A percentile compares a stretch with the other conserved stretches of the same genome.
These are phyloP conservation scores for Aldrovandia affinis DNA, from an alignment of 2,797 vertebrate genomes.

Conservation along the genomic window DNA sequence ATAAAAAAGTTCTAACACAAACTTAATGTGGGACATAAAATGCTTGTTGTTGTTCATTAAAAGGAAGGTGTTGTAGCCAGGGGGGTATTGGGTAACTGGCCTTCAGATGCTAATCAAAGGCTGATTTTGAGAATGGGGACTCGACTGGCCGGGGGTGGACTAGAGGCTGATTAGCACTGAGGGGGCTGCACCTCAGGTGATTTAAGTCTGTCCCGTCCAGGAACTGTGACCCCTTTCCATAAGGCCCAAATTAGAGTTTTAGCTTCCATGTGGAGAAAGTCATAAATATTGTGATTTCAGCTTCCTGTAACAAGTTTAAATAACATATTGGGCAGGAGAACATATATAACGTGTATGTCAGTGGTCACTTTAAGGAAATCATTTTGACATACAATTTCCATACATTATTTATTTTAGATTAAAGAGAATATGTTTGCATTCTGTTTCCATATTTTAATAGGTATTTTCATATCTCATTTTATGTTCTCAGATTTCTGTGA, in stretches of 20 bases:
- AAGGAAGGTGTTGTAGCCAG: constrained; percentile 46
- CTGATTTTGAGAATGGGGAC: constrained; percentile 25
- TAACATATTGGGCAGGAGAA: too few relatives aligned
- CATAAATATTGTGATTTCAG: constrained; percentile 32
- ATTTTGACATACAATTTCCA: neutral
- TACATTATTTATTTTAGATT: too few relatives aligned
- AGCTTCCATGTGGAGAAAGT: constrained; percentile 26
- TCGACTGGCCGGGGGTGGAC: neutral
- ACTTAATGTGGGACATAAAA: constrained; percentile 35
- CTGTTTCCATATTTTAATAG: neutral
- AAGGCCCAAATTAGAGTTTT: constrained; percentile 39
- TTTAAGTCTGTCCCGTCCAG: constrained; percentile 48
- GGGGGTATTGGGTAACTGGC: constrained; percentile 42
- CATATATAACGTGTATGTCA: too few relatives aligned
- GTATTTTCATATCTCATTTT: neutral
- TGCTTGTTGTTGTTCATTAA: constrained; percentile 40
- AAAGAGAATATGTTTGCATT: too few relatives aligned
- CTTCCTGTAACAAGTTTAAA: neutral
- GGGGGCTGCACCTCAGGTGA: constrained; percentile 39
- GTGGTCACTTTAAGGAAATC: too few relatives aligned
- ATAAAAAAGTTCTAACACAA: neutral
- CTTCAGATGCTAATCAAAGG: constrained; percentile 50
- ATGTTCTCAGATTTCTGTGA: too few relatives aligned
- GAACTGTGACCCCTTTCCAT: constrained; percentile 32
- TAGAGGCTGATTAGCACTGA: constrained; percentile 1